A percentile compares a stretch with the other conserved stretches of the same genome.
These are phyloP conservation scores for Rhea pennata DNA, from an alignment of 2,113 vertebrate species.

Conservation along the genomic window DNA sequence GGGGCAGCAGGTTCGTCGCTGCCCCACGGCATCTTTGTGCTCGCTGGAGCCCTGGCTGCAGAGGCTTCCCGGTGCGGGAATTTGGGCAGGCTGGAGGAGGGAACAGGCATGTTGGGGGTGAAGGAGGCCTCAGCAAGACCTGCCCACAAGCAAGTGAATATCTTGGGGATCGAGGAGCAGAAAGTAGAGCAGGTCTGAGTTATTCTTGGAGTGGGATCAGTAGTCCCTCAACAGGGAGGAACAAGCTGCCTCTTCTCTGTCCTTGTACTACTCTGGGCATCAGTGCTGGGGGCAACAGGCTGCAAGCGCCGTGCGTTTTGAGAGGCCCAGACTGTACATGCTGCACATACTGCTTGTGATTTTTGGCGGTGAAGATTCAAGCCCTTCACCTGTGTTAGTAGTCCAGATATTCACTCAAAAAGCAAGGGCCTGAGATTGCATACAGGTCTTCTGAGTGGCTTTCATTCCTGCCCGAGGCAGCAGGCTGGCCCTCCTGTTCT, in stretches of 20 bases:
- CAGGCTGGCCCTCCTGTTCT: background rate
- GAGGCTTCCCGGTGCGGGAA: background rate
- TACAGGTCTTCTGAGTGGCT: background rate
- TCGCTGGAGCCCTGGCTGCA: background rate
- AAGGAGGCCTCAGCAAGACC: background rate
- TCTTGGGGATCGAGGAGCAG: background rate
- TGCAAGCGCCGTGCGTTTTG: background rate
- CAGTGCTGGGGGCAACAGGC: background rate
- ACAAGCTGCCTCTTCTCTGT: background rate
- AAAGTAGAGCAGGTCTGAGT: background rate
- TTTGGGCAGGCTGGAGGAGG: background rate
- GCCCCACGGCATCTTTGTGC: background rate
- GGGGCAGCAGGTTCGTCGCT: background rate
- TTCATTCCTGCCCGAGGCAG: background rate
- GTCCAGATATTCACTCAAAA: background rate
- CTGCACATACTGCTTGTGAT: background rate
- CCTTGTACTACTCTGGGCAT: background rate
- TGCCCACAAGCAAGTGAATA: background rate
- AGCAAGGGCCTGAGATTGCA: background rate
- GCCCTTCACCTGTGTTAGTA: background rate
- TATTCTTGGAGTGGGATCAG: background rate
- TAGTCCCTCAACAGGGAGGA: background rate
- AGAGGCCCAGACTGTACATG: background rate
- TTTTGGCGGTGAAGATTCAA: background rate
- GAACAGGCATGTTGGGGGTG: rapidly evolving